Base-by-base conservation (phyloP, 2,797 vertebrate genomes). In the Darevskia nairensis region DNA sequence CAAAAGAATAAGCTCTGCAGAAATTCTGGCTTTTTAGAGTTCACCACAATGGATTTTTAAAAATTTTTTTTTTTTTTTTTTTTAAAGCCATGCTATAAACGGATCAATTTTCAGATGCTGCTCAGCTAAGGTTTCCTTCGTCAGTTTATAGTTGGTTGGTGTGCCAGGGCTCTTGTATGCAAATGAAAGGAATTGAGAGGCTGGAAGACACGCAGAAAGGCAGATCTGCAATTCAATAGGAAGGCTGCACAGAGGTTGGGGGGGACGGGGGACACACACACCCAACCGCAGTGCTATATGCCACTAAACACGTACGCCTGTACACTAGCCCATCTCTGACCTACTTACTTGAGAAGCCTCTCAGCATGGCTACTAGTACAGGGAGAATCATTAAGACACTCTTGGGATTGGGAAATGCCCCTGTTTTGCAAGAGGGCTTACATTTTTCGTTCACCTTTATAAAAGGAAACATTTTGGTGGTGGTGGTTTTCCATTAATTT, bases 341-440 rank as follows among this genome's bases (percentile, higher is more conserved):
- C 94, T 93, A 95, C 91, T 94, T 95, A 95, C 93, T 93, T 95
- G 89, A 86, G 86, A 87, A 89, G 88, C 90, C 91, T 89, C 90
- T 85, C 87, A 94, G 90, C 50, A 41, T 86, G 88, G 86, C 87
- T 84, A 94, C 94, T 91, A 61, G 93, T 88, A 92, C 92, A 93
- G 95, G 93, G 92, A 94, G 92, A 81, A 75, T 90, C 90, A 90
- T 39, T 68, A 74, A 93, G 75, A 72, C 72, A 74, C 78, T 82
- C 72, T 19, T 75, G 82, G 89, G 27, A 21, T 84, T 78, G 80
- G 35, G 78, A 91, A 93, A 41, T 17, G 0, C 2, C 27, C 78
- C 50, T 17, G n/a, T 46, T 88, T 92, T 85, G 80, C 86, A 75
- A 41, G 61, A 39, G 32, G 85, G 6, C 2, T 87, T 84, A 41